Conservation (phyloP, 2,797 vertebrate genomes). For the Lycodopsis pacificus region DNA sequence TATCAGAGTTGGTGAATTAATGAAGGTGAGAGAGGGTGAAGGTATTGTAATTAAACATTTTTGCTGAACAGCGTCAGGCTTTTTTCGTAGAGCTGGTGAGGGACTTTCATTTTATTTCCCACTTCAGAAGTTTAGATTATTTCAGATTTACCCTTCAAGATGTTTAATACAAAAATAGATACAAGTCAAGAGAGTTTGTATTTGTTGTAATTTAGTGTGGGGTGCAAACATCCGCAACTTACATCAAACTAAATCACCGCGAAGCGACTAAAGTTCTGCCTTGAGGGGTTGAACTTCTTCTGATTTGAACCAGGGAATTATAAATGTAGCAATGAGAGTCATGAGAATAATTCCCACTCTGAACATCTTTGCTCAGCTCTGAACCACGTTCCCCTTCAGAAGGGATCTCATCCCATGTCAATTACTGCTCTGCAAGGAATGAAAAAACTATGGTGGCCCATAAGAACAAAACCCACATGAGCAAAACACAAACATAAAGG, state of each 20-base stretch:
- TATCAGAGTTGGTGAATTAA: conserved; percentile 64
- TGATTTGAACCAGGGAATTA: not conserved
- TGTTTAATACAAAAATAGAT: not conserved
- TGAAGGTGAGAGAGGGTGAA: conserved; percentile 42
- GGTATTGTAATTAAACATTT: conserved; percentile 9
- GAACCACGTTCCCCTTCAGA: not conserved
- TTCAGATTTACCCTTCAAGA: not conserved
- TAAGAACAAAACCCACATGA: not conserved
- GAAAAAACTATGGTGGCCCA: not conserved
- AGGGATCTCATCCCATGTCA: not conserved
- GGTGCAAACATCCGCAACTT: not conserved
- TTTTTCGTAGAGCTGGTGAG: no score
- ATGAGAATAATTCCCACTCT: not conserved
- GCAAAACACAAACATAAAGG: not conserved
- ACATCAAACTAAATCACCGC: not conserved
- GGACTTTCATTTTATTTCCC: not conserved
- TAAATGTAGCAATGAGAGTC: not conserved
- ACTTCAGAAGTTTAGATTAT: not conserved
- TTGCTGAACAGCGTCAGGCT: not conserved
- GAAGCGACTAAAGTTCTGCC: not conserved
- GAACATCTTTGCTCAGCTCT: not conserved
- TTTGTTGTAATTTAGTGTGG: not conserved
- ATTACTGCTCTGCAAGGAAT: not conserved
- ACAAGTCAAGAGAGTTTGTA: not conserved
- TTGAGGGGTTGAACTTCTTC: not conserved